Evolutionary conservation across 1,140 invertebrate species (phyloP), one percentile per base, ranked within the genome.

Genomic region (Aphelenchoides besseyi): DNA sequence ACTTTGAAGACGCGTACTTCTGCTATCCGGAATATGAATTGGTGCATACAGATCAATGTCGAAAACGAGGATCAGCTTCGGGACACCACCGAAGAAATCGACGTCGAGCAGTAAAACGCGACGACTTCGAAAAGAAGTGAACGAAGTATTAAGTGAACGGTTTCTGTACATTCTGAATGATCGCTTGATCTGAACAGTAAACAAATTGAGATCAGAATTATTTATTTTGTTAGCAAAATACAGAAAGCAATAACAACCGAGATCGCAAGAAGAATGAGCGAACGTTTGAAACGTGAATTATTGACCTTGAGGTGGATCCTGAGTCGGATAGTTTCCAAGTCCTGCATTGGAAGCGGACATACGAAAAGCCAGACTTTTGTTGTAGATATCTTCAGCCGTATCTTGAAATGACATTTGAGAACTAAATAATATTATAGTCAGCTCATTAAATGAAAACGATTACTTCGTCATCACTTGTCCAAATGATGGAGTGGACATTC

Each of bases 1-100:
- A 53, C 2, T 84, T 83, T 64, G 82, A 84, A 30, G 81, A 83
- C 61, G 82, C 82, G 1, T 83, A 77, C 71, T 83, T 83, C 79
- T 83, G 81, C 59, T 84, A 84, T 69, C 81, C 76, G n/a, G 82
- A 75, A 61, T 73, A 79, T 33, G 68, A 76, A 63, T 30, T 75
- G 55, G 71, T 75, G 18, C 36, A 74, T 8, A n/a, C 28, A 36
- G 75, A 78, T 30, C 28, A 78, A 54, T 74, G 73, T 41, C 30
- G 35, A 69, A 33, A 33, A 53, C 37, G 66, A 63, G n/a, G n/a
- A n/a, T n/a, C n/a, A n/a, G n/a, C n/a, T n/a, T n/a, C n/a, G n/a
- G n/a, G n/a, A 70, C 35, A 36, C 23, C 5, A n/a, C 1, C 26
- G 71, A 33, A 29, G 28, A 74, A 74, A 30, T 26, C 16, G 52